Evolutionary conservation across 2,113 vertebrate genomes (phyloP).

Genomic region (Crotalus helleri): DNA sequence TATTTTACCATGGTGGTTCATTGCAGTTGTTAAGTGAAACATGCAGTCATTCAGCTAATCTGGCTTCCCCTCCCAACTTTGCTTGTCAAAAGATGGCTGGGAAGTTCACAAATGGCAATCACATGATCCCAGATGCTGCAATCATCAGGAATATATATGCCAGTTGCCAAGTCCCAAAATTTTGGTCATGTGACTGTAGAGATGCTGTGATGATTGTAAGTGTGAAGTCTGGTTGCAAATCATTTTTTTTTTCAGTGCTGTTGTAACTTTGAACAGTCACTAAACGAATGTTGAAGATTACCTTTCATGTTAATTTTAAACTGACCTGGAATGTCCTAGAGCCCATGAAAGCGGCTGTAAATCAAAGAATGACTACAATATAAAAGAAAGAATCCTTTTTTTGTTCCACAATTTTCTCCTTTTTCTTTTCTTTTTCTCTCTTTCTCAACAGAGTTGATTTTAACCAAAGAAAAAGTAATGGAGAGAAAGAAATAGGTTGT

Average conservation of each 20-base stretch:
- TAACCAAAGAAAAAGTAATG: neutral
- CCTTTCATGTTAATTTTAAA: neutral
- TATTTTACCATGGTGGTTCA: neutral
- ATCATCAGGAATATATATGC: neutral
- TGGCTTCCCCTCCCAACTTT: neutral
- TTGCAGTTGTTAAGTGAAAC: neutral
- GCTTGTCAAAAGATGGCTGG: neutral
- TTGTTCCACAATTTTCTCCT: neutral
- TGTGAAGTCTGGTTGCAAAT: neutral
- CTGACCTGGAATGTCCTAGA: neutral
- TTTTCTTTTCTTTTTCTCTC: neutral
- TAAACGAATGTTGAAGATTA: neutral
- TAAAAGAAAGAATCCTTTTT: neutral
- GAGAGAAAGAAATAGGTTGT: neutral
- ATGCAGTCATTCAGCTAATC: neutral
- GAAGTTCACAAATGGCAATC: neutral
- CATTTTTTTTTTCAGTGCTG: neutral
- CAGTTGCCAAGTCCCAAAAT: neutral
- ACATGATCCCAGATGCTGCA: neutral
- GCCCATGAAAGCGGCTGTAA: neutral
- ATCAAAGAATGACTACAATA: neutral
- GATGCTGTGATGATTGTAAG: neutral
- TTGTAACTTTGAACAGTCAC: neutral
- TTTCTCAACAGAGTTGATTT: neutral
- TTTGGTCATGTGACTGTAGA: neutral